These are phyloP conservation scores for Rynchops niger DNA, from an alignment of 2,113 vertebrate species.

Conservation along the genomic window DNA sequence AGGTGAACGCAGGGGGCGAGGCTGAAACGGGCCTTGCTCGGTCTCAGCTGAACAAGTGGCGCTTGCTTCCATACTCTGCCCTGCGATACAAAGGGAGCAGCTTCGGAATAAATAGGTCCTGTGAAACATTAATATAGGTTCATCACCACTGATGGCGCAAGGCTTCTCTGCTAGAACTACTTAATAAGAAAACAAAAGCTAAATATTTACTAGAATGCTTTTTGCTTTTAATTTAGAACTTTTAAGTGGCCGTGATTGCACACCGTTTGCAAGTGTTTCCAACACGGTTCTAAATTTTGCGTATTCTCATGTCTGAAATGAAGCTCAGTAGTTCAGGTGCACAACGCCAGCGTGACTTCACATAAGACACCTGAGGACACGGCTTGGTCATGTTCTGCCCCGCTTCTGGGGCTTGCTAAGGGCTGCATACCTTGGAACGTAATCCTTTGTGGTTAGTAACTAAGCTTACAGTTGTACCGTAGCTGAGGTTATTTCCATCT, in stretches of 20 bases:
- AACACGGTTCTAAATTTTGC: neutral
- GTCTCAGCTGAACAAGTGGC: neutral
- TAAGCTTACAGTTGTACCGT: neutral
- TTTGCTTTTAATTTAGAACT: neutral
- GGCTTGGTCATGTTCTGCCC: neutral
- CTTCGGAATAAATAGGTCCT: neutral
- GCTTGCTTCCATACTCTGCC: neutral
- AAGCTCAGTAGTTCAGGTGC: neutral
- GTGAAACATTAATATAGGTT: neutral
- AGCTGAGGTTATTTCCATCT: neutral
- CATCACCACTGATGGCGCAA: neutral
- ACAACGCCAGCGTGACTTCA: neutral
- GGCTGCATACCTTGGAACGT: neutral
- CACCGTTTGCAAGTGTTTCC: neutral
- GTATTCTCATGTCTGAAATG: neutral
- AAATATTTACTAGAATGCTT: neutral
- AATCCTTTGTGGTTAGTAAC: neutral
- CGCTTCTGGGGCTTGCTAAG: neutral
- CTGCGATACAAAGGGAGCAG: neutral
- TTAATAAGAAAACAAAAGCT: neutral
- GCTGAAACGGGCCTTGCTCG: neutral
- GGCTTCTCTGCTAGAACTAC: neutral
- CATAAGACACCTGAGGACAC: fast-evolving
- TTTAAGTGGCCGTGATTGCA: neutral
- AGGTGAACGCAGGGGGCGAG: neutral